These are phyloP conservation scores for Drosophila pectinifera DNA, from an alignment of 1,140 invertebrate species.

Conservation along the genomic window DNA sequence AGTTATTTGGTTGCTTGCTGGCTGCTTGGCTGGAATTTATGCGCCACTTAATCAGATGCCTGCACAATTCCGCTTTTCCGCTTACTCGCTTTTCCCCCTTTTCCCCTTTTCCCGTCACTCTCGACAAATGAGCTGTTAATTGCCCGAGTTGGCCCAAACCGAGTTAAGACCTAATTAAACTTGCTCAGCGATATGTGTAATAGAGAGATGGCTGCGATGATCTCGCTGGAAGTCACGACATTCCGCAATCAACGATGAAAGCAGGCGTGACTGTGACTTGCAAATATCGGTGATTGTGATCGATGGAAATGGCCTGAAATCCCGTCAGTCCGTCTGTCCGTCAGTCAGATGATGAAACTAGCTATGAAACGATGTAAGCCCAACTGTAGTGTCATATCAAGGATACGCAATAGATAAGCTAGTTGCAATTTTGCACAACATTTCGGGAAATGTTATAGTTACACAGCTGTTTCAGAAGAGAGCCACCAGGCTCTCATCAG, in stretches of 20 bases:
- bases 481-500: too few relatives aligned
- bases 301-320: slow-evolving; percentile 30
- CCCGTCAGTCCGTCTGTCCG: not conserved
- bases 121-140: slow-evolving; percentile 69
- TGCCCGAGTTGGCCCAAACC: slow-evolving; percentile 37
- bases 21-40: slow-evolving; percentile 30
- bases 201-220: slow-evolving; percentile 19
- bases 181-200: slow-evolving; percentile 46
- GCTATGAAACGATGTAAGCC: not conserved
- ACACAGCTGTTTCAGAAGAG: not conserved
- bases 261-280: slow-evolving; percentile 49
- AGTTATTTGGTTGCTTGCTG: slow-evolving; percentile 23
- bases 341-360: slow-evolving; percentile 6
- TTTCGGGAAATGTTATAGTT: too few relatives aligned
- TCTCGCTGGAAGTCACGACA: slow-evolving; percentile 28
- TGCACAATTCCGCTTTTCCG: slow-evolving; percentile 10
- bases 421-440: too few relatives aligned
- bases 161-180: slow-evolving; percentile 41
- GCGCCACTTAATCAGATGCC: slow-evolving; percentile 58
- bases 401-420: not conserved
- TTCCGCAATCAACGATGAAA: slow-evolving; percentile 43
- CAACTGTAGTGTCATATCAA: not conserved
- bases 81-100: slow-evolving; percentile 6
- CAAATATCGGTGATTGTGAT: slow-evolving; percentile 42
- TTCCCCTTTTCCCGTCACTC: not conserved